These are phyloP conservation scores for Atlantisia rogersi DNA, from an alignment of 2,113 vertebrate genomes.

Conservation along the genomic window DNA sequence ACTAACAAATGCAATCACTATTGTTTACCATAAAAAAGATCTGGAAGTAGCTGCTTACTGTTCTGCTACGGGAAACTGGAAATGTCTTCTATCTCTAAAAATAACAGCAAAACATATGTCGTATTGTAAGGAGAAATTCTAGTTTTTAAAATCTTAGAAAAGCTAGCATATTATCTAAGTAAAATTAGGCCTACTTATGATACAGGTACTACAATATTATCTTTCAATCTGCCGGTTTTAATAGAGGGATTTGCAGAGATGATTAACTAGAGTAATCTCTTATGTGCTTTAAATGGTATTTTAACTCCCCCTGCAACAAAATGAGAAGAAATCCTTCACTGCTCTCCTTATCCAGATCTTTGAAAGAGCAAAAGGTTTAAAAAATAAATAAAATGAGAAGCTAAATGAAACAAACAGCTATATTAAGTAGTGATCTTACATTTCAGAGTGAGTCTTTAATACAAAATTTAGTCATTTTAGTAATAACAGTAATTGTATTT, in stretches of 20 bases:
- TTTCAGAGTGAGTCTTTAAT: neutral
- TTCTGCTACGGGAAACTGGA: neutral
- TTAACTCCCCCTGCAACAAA: neutral
- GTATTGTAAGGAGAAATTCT: neutral
- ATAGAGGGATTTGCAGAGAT: neutral
- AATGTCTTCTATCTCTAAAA: neutral
- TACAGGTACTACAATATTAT: neutral
- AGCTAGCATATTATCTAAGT: neutral
- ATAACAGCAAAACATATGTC: neutral
- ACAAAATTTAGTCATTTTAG: neutral
- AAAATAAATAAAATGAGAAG: neutral
- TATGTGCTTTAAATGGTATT: neutral
- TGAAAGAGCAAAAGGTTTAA: neutral
- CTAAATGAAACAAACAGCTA: neutral
- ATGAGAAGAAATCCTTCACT: slow-evolving; percentile 22
- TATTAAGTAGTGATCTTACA: neutral
- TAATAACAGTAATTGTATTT: neutral
- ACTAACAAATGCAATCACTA: neutral
- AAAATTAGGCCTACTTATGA: neutral
- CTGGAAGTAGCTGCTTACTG: neutral
- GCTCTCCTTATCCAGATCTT: neutral
- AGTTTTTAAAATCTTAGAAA: slow-evolving; percentile 21
- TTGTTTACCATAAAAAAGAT: neutral
- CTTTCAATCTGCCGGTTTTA: neutral
- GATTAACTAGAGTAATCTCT: neutral